Conservation (phyloP, 1,140 invertebrate genomes). For the Orussus abietinus region DNA sequence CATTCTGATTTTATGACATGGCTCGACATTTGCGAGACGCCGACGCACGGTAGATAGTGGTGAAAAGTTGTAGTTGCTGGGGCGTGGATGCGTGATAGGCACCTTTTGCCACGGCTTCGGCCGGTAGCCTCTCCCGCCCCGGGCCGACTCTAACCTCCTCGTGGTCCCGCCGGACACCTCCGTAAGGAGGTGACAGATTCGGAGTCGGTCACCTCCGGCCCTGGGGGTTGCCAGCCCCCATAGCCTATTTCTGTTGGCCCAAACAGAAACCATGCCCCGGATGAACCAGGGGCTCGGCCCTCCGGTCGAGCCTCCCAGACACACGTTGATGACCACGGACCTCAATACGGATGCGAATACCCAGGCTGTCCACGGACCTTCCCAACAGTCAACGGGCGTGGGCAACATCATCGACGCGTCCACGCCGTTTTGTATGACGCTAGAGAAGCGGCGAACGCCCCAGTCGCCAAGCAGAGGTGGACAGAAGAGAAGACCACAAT, state of each 20-base stretch:
- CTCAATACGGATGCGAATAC: slow-evolving; percentile 10
- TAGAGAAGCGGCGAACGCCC: slow-evolving; percentile 1
- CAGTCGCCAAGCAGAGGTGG: slow-evolving; percentile 6
- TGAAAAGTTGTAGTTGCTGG: no score
- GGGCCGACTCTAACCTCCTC: no score
- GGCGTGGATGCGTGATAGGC: no score
- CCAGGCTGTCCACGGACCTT: slow-evolving; percentile 4
- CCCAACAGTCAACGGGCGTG: slow-evolving; percentile 4
- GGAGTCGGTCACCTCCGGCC: no score
- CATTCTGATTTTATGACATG: no score
- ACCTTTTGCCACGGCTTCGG: no score
- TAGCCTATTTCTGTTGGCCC: neutral
- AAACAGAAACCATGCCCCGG: slow-evolving; percentile 11
- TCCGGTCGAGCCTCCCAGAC: slow-evolving; percentile 5
- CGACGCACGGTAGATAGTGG: no score
- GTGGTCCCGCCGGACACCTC: no score
- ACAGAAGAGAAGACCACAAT: slow-evolving; percentile 3
- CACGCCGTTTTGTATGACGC: slow-evolving; percentile 18
- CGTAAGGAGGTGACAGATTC: no score
- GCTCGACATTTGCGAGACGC: no score
- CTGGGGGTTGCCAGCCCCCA: slow-evolving; percentile 10
- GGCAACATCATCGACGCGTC: slow-evolving; percentile 9
- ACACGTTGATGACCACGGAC: slow-evolving; percentile 1
- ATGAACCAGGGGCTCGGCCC: slow-evolving; percentile 1
- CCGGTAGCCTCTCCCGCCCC: no score